phyloP scores from a whole-genome alignment of 2,888 invertebrate genomes.

The Ophion ventricosus region DNA sequence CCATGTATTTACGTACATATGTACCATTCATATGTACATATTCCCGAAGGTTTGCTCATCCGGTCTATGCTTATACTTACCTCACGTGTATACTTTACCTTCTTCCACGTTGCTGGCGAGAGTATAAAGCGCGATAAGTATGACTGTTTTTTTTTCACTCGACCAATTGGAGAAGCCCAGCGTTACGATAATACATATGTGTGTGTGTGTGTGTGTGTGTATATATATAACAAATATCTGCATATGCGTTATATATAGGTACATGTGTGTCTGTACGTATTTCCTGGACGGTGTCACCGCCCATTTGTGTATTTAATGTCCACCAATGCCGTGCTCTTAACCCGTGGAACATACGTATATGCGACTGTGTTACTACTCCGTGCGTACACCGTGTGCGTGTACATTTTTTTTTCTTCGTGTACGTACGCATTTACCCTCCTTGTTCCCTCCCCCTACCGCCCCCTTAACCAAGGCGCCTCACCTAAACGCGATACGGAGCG shows the following conservation, averaged over 20 bases:
- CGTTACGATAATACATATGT: slow-evolving; percentile 40
- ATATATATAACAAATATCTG: slow-evolving; percentile 1
- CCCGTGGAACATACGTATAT: slow-evolving; percentile 28
- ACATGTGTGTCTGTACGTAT: slow-evolving; percentile 47
- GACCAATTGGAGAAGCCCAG: slow-evolving; percentile 78
- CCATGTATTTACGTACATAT: not conserved
- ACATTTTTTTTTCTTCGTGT: slow-evolving; percentile 12
- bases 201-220: no score
- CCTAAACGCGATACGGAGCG: slow-evolving; percentile 34
- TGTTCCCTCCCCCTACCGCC: not conserved
- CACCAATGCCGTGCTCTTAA: slow-evolving; percentile 66
- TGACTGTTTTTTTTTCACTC: slow-evolving; percentile 74
- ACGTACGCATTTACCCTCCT: slow-evolving; percentile 8
- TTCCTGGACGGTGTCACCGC: slow-evolving; percentile 76
- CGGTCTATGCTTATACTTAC: slow-evolving; percentile 44
- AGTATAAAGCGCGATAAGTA: slow-evolving; percentile 78
- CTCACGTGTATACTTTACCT: slow-evolving; percentile 52
- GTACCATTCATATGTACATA: not conserved
- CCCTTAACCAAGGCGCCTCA: slow-evolving; percentile 8
- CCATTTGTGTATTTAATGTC: slow-evolving; percentile 77
- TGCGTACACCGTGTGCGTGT: slow-evolving; percentile 11
- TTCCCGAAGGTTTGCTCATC: not conserved
- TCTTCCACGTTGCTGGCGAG: slow-evolving; percentile 60
- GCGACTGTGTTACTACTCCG: not conserved
- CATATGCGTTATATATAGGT: not conserved